These are phyloP conservation scores for Anthopleura sola DNA, from an alignment of 64 coral and sea anemone species.

Conservation along the genomic window DNA sequence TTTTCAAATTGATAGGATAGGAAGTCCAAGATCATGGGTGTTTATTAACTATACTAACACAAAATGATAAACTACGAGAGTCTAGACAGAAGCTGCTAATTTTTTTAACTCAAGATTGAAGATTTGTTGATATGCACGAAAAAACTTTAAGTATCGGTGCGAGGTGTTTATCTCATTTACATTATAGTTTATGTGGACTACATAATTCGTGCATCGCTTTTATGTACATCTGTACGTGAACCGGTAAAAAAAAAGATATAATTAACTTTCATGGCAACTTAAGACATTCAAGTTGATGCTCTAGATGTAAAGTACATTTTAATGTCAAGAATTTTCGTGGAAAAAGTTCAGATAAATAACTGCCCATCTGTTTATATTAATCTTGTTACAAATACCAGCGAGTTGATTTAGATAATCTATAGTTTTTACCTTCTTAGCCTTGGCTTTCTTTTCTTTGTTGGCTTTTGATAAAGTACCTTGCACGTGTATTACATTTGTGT, in stretches of 20 bases:
- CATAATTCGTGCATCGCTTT: not conserved
- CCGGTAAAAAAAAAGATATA: too few species aligned
- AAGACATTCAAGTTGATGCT: not conserved
- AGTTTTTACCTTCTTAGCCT: constrained; percentile 8
- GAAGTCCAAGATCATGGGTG: not conserved
- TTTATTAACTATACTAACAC: not conserved
- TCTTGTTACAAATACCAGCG: not conserved
- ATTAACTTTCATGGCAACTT: too few species aligned
- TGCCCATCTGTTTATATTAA: not conserved
- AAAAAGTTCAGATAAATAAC: not conserved
- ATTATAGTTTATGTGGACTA: not conserved
- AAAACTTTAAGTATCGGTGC: not conserved
- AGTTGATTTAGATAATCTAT: not conserved
- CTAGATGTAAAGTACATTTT: not conserved
- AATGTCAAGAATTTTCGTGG: not conserved
- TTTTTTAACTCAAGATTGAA: too few species aligned
- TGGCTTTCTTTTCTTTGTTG: constrained; percentile 19
- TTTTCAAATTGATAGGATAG: not conserved
- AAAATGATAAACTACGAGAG: too few species aligned
- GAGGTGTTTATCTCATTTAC: not conserved
- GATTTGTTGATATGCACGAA: too few species aligned
- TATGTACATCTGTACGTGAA: too few species aligned
- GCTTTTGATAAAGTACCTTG: constrained; percentile 21
- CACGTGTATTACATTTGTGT: not conserved
- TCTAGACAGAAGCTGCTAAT: too few species aligned